Evolutionary conservation across 2,888 invertebrate species (phyloP), one percentile per base, ranked within the genome.

Genomic region (Mythimna albipuncta): DNA sequence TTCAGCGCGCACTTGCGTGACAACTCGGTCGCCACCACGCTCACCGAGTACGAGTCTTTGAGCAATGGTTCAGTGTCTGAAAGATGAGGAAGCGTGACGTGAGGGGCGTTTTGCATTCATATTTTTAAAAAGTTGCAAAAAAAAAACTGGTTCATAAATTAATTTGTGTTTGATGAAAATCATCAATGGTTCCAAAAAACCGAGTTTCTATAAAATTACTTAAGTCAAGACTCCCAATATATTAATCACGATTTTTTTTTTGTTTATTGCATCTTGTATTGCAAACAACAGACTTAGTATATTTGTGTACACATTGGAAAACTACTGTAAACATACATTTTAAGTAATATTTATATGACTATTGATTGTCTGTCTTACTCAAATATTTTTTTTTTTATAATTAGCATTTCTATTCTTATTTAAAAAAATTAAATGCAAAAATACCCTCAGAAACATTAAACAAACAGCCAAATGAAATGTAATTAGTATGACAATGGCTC

Each of bases 1-100:
- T 94, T 94, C 67, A 98, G 90, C 19, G 97, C 97, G 66, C 97
- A 97, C 63, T 95, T 94, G 87, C 97, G 96, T 5, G 98, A 97
- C 90, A 97, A 96, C 50, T 96, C 95, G 44, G 97, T 97, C 76
- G 97, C 96, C 7, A 97, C 93, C 79, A 98, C 92, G 6, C 97
- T 97, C 61, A 98, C 96, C 52, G 97, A 96, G 89, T 97, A 97
- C 55, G 94, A 93, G 87, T 95, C 94, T 92, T 94, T 95, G 85
- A 94, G 90, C 80, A 89, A 95, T 93, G 86, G 94, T 93, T 90
- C 97, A 89, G 87, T 95, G 93, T 90, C 96, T 96, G 95, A 74
- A 94, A 94, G 81, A 79, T 87, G 89, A 77, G 78, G 44, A 80
- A 86, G 82, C 87, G 77, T 83, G 73, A 81, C 44, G 63, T 74